phyloP scores from a whole-genome alignment of 2,797 vertebrate genomes.

The Cyclopterus lumpus region DNA sequence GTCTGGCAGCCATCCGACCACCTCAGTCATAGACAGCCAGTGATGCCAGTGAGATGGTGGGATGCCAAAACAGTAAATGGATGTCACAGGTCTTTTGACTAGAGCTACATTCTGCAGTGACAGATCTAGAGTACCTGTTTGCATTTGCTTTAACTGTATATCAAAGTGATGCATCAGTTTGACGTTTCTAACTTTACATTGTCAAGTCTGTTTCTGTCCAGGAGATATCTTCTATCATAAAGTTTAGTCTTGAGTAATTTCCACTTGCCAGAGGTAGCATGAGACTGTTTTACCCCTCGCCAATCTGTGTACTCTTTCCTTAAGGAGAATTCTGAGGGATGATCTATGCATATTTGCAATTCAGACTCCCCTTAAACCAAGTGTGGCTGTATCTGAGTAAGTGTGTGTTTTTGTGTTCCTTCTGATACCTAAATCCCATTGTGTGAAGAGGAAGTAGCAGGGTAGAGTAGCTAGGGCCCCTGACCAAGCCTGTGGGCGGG shows the following conservation, averaged over 20 bases:
- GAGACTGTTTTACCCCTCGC: constrained; percentile 3
- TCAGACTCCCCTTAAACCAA: constrained; percentile 43
- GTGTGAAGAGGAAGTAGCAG: constrained; percentile 72
- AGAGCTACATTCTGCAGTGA: constrained; percentile 29
- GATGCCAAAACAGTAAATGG: constrained; percentile 64
- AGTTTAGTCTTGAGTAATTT: constrained; percentile 31
- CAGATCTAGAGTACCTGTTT: constrained; percentile 42
- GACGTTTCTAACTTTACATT: constrained; percentile 13
- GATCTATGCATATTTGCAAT: constrained; percentile 48
- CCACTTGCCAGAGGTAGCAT: background rate
- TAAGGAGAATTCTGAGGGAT: constrained; percentile 28
- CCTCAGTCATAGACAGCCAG: constrained; percentile 65
- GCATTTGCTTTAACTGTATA: constrained; percentile 37
- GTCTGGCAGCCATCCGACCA: constrained; percentile 72
- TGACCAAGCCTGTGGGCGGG: constrained; percentile 83
- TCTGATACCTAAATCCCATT: constrained; percentile 76
- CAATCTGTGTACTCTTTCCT: constrained; percentile 34
- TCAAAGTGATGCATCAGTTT: constrained; percentile 32
- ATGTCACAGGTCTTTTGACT: constrained; percentile 62
- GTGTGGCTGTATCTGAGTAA: constrained; percentile 34
- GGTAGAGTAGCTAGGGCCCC: constrained; percentile 70
- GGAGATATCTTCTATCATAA: background rate
- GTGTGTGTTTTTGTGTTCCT: constrained; percentile 50
- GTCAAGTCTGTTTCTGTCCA: constrained; percentile 14
- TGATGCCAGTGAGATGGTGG: constrained; percentile 61